Evolutionary conservation across 2,888 invertebrate genomes (phyloP).

Genomic region (Lottia scabra): DNA sequence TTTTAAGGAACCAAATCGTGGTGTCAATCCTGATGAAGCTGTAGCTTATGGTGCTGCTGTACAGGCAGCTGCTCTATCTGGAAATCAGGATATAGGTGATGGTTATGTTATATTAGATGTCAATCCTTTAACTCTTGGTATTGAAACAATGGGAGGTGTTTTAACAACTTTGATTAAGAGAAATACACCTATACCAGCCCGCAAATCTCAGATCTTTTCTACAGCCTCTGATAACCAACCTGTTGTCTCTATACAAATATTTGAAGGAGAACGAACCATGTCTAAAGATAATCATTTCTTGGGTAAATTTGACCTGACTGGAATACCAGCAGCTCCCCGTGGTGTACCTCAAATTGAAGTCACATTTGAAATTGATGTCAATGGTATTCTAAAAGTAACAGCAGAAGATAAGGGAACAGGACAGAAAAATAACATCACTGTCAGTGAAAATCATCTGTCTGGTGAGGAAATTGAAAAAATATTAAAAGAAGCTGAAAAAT

Average conservation of each 20-base stretch:
- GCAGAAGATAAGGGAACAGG: slow-evolving; percentile 99
- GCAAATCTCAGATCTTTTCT: slow-evolving; percentile 99
- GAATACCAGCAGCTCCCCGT: slow-evolving; percentile 84
- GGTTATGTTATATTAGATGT: slow-evolving; percentile 80
- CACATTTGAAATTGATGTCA: slow-evolving; percentile 73
- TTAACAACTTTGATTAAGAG: slow-evolving; percentile 98
- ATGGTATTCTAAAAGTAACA: slow-evolving; percentile 75
- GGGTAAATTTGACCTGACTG: slow-evolving; percentile 97
- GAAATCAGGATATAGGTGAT: slow-evolving; percentile 94
- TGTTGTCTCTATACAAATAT: slow-evolving; percentile 91
- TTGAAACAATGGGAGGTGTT: slow-evolving; percentile 99
- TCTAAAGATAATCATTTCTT: slow-evolving; percentile 99
- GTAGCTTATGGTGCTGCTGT: slow-evolving; percentile 99
- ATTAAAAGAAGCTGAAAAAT: slow-evolving; percentile 99
- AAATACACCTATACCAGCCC: slow-evolving; percentile 98
- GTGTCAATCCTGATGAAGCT: slow-evolving; percentile 99
- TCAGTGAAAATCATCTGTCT: slow-evolving; percentile 95
- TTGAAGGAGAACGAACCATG: slow-evolving; percentile 99
- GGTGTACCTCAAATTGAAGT: slow-evolving; percentile 71
- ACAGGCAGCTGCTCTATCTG: slow-evolving; percentile 97
- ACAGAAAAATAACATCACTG: slow-evolving; percentile 97
- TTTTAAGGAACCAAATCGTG: slow-evolving; percentile 90
- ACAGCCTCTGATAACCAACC: slow-evolving; percentile 99
- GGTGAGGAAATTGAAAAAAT: slow-evolving; percentile 99
- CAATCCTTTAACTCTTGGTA: slow-evolving; percentile 98